phyloP scores from a whole-genome alignment of 2,888 invertebrate genomes.

The Torymus texanus region DNA sequence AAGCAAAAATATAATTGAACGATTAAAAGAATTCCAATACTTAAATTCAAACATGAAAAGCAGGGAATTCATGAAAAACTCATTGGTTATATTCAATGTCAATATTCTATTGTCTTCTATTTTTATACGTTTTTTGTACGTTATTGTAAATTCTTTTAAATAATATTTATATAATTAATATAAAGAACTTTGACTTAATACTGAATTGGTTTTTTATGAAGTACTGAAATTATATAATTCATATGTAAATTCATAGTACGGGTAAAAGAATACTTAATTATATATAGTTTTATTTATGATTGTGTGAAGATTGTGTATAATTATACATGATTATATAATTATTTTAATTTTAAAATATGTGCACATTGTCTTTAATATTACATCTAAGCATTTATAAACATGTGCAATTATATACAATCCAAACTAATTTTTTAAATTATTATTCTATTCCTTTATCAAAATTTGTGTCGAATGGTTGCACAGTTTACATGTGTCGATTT shows the following conservation, averaged over 20 bases:
- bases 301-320: too few relatives aligned
- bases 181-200: not conserved
- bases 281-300: too few relatives aligned
- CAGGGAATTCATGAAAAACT: not conserved
- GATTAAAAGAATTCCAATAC: too few relatives aligned
- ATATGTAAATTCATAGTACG: too few relatives aligned
- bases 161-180: not conserved
- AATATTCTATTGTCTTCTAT: slow-evolving; percentile 18
- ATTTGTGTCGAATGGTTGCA: not conserved
- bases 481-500: not conserved
- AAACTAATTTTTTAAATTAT: not conserved
- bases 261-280: too few relatives aligned
- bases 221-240: too few relatives aligned
- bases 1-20: too few relatives aligned
- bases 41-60: too few relatives aligned
- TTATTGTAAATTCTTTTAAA: not conserved
- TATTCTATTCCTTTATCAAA: slow-evolving; percentile 3
- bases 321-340: too few relatives aligned
- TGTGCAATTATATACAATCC: not conserved
- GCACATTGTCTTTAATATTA: slow-evolving; percentile 1
- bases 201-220: too few relatives aligned
- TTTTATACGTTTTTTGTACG: not conserved
- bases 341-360: not conserved
- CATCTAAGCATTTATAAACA: not conserved
- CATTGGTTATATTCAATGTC: slow-evolving; percentile 7